A percentile compares a stretch with the other conserved stretches of the same genome.
These are phyloP conservation scores for Dunckerocampus dactyliophorus DNA, from an alignment of 2,113 vertebrate species.

Conservation along the genomic window DNA sequence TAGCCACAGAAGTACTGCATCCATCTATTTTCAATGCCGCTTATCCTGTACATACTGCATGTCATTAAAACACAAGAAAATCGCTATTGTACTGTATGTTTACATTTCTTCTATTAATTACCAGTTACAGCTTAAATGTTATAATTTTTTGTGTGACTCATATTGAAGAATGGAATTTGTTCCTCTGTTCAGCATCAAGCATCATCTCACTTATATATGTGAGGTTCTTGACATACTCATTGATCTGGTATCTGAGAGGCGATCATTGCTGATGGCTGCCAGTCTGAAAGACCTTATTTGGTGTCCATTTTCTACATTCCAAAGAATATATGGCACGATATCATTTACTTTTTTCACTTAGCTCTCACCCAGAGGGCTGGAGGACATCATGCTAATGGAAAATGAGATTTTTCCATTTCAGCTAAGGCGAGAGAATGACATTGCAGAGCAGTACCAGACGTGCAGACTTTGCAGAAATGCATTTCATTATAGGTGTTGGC, in stretches of 20 bases:
- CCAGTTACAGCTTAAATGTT: background rate
- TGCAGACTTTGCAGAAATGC: background rate
- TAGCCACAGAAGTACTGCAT: too few species aligned
- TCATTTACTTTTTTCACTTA: conserved; percentile 36
- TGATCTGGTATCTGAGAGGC: conserved; percentile 29
- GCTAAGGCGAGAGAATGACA: conserved; percentile 29
- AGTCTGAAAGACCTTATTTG: background rate
- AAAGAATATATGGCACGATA: conserved; percentile 38
- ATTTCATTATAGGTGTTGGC: conserved; percentile 3
- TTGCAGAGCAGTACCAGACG: conserved; percentile 16
- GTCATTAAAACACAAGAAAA: background rate
- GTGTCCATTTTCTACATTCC: conserved; percentile 43
- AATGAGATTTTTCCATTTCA: conserved; percentile 23
- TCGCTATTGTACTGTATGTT: background rate
- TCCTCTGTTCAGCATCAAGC: conserved; percentile 22
- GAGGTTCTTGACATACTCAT: conserved; percentile 43
- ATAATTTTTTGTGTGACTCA: conserved; percentile 27
- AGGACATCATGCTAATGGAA: conserved; percentile 16
- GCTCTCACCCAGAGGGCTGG: conserved; percentile 17
- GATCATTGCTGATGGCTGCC: conserved; percentile 24
- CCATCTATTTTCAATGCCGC: too few species aligned
- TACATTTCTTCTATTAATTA: background rate
- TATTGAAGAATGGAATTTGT: background rate
- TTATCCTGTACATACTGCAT: too few species aligned
- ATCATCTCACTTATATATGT: conserved; percentile 29